phyloP scores from a whole-genome alignment of 2,888 invertebrate genomes.

The Troides oblongomaculatus region DNA sequence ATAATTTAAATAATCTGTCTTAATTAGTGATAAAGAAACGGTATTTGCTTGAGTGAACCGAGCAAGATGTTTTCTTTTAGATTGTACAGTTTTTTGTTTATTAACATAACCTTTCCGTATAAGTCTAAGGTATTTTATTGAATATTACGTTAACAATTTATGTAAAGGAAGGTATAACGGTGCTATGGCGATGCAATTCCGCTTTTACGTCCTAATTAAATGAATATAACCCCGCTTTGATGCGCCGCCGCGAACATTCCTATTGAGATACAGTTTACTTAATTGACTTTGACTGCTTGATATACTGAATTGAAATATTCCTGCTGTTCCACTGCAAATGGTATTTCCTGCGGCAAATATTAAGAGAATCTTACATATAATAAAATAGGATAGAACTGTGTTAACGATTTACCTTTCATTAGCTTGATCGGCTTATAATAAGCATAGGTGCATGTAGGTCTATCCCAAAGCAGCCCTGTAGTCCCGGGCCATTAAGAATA shows the following conservation, averaged over 20 bases:
- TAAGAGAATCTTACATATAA: background rate
- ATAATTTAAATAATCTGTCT: too few species aligned
- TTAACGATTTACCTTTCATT: background rate
- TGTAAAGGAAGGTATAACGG: constrained; percentile 6
- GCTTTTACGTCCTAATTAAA: constrained; percentile 15
- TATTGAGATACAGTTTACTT: constrained; percentile 7
- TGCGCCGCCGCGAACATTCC: constrained; percentile 2
- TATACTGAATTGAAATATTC: constrained; percentile 7
- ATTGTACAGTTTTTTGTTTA: too few species aligned
- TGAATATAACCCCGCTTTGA: background rate
- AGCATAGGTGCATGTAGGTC: too few species aligned
- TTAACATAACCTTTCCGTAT: too few species aligned
- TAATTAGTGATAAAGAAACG: too few species aligned
- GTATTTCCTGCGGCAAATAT: background rate
- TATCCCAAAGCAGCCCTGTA: too few species aligned
- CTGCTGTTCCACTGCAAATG: constrained; percentile 4
- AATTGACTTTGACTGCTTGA: constrained; percentile 20
- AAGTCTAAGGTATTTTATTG: background rate
- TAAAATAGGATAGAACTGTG: background rate
- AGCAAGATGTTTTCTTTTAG: too few species aligned
- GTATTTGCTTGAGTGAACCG: too few species aligned
- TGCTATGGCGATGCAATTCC: background rate
- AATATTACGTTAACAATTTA: constrained; percentile 1
- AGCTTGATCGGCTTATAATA: too few species aligned
- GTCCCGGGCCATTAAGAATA: too few species aligned